Evolutionary conservation across 2,797 vertebrate species (phyloP), one percentile per base, ranked within the genome.

Genomic region (Sus cebifrons): DNA sequence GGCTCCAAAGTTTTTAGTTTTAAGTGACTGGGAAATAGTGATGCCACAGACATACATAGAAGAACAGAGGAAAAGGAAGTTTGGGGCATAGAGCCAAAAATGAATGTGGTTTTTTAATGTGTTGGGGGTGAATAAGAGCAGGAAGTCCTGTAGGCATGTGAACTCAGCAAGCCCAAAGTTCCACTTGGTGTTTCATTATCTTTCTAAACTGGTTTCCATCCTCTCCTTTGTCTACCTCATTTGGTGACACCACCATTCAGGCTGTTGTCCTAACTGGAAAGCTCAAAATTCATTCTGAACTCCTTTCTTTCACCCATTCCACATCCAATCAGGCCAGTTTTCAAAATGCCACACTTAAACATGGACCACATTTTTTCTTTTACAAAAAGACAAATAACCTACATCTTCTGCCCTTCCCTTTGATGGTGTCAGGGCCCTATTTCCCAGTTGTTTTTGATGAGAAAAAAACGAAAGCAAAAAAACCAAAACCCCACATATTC

Each of bases 301-400:
- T 65, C 21, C 21, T 40, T 82, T 49, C 49, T 65, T 71, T 68
- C 44, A 77, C 60, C 86, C n/a, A 18, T 62, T 58, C 85, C 77
- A 17, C 27, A 74, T 29, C 64, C 81, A 86, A 16, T 73, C n/a
- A 58, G 82, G 88, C 49, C 94, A 65, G 0, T 74, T 86, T 90
- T 88, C 36, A 67, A 74, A 78, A 0, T 83, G 56, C 88, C 74
- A 52, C 94, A 89, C 16, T 88, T 56, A 84, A 75, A 71, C 78
- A 62, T 49, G 36, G 85, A n/a, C 18, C 25, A 25, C 27, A 9
- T 56, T 87, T 95, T 95, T 65, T 83, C 73, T 91, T 93, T 90
- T 44, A 91, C 36, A 25, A 78, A 91, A 95, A 93, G 56, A 65
- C 52, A 86, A 29, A 71, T 29, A 70, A n/a, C 79, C 84, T 81